Percentiles rank a stretch among this genome's conserved stretches.
Evolutionary conservation across 1,140 invertebrate species (phyloP).

Genomic region (Drosophila littoralis): DNA sequence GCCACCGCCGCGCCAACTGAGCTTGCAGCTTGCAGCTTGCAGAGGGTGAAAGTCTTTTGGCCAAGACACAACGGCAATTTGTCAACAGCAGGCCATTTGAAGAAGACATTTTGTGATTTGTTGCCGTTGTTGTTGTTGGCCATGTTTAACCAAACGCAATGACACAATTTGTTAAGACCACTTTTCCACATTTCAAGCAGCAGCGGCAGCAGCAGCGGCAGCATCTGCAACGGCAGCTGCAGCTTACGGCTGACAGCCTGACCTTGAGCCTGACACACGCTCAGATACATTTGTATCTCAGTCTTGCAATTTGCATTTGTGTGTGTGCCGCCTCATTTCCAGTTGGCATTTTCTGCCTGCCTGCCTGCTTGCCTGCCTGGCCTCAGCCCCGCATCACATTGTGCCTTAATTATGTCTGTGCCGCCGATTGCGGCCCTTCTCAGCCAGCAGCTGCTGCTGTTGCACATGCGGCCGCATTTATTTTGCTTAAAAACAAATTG

Average conservation of each 20-base stretch:
- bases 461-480: conserved; percentile 46
- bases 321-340: conserved; percentile 76
- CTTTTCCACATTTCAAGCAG: conserved; percentile 64
- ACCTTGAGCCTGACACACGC: conserved; percentile 55
- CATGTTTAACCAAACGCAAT: conserved; percentile 67
- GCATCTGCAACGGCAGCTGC: conserved; percentile 2
- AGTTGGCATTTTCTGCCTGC: conserved; percentile 69
- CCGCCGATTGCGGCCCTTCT: conserved; percentile 28
- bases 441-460: conserved; percentile 35
- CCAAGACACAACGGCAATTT: conserved; percentile 57
- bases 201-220: conserved; percentile 3
- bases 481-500: conserved; percentile 27
- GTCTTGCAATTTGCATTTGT: conserved; percentile 37
- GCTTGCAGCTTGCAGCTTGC: conserved; percentile 9
- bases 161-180: conserved; percentile 70
- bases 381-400: conserved; percentile 42
- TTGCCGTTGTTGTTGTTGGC: conserved; percentile 16
- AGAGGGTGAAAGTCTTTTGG: conserved; percentile 55
- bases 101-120: conserved; percentile 63
- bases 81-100: conserved; percentile 69
- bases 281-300: conserved; percentile 18
- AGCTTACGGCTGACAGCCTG: conserved; percentile 22
- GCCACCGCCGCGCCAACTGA: conserved; percentile 20
- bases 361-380: conserved; percentile 29
- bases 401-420: conserved; percentile 57